These are phyloP conservation scores for Cyprinodon brontotheroides DNA, from an alignment of 2,113 vertebrate genomes.

Conservation along the genomic window DNA sequence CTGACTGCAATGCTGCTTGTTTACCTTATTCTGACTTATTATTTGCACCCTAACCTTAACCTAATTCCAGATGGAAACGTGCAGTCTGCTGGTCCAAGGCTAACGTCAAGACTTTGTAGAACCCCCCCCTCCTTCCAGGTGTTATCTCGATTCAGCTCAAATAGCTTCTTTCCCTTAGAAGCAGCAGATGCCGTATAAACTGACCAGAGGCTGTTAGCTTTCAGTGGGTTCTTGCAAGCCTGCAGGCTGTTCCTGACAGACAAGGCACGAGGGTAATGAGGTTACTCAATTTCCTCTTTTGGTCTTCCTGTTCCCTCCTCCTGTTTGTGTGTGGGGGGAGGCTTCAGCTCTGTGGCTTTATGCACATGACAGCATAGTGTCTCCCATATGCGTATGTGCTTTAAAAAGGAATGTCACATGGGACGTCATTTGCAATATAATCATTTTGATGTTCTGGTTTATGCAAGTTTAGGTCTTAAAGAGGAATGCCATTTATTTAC, in stretches of 20 bases:
- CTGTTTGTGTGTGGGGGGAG: slow-evolving; percentile 27
- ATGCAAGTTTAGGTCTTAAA: background rate
- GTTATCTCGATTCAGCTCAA: slow-evolving; percentile 39
- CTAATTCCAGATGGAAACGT: slow-evolving; percentile 59
- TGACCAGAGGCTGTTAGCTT: slow-evolving; percentile 45
- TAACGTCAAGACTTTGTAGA: slow-evolving; percentile 20
- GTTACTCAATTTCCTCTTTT: slow-evolving; percentile 69
- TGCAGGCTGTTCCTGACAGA: slow-evolving; percentile 72
- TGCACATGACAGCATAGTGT: slow-evolving; percentile 9
- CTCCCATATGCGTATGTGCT: background rate
- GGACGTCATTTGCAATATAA: background rate
- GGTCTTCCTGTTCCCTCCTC: slow-evolving; percentile 59
- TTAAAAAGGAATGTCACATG: background rate
- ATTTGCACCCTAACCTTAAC: slow-evolving; percentile 54
- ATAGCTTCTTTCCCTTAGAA: slow-evolving; percentile 31
- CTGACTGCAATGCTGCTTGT: slow-evolving; percentile 27
- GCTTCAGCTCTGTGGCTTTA: slow-evolving; percentile 18
- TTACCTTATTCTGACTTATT: slow-evolving; percentile 59
- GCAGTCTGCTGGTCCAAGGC: slow-evolving; percentile 30
- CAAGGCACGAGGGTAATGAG: slow-evolving; percentile 66
- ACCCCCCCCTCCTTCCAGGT: slow-evolving; percentile 42
- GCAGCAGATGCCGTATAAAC: slow-evolving; percentile 42
- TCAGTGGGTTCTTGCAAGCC: slow-evolving; percentile 41
- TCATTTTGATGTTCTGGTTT: background rate
- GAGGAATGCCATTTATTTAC: background rate